Base-by-base conservation (phyloP, 2,797 vertebrate genomes). In the Petrocephalus schoutedeni region DNA sequence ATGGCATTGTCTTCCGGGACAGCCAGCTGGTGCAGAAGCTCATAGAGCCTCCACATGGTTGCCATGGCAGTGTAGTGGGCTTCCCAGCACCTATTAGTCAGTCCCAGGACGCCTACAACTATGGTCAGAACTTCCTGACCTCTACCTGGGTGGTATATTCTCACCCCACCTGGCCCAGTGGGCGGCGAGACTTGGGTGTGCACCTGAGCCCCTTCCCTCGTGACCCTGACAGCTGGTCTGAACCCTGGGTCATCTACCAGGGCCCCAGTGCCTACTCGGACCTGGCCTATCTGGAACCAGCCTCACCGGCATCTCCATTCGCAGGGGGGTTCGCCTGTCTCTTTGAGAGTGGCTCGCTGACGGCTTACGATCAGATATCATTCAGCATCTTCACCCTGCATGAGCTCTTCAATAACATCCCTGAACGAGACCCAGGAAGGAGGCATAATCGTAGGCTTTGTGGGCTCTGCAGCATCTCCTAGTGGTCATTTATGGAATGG, bases 221-320 rank as follows among this genome's bases (percentile, higher is more conserved):
- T 53, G 97, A 99, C 0, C 95, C 94, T 0, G 95, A 97, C 91
- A 97, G 97, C 88, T 99, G 98, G 98, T 95, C 94, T 0, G 96
- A 96, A 80, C 98, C 98, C 0, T 99, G 98, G 98, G 95, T 98
- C 86, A 98, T 99, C 91, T 97, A 97, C 0, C 94, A 98, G 89
- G 98, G 98, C 16, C 97, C 97, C 0, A 98, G 98, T 0, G 98
- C 97, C 14, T 99, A 99, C 93, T 99, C 98, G 0, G 98, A 99
- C 92, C 94, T 99, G 90, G 96, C 97, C 0, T 96, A 95, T 64
- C 16, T 99, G 5, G 96, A 97, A 91, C 89, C 97, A 89, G 91
- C 94, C 0, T 74, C 92, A 36, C 41, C 91, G 0, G 94, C 93
- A 0, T 90, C 89, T 3, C 88, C 92, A 1, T 93, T 93, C 0